Evolutionary conservation across 1,140 invertebrate genomes (phyloP), one percentile per base, ranked within the genome.

Genomic region (Bathynomus jamesi): DNA sequence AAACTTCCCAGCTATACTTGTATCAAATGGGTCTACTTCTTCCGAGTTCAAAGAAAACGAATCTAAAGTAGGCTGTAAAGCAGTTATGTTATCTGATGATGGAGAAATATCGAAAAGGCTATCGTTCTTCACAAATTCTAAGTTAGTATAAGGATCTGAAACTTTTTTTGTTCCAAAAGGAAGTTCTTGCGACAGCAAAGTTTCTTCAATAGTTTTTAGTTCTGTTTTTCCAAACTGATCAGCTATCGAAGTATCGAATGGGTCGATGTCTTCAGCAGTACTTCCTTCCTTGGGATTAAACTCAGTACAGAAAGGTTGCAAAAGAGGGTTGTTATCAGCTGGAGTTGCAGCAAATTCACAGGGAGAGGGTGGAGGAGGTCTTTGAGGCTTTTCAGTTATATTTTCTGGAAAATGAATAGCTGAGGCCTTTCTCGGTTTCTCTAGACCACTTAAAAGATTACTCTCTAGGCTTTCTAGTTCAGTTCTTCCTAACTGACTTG

Each of bases 201-300:
- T 91, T 78, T 89, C 86, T 82, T 93, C 91, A 21, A 93, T 81
- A 78, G 89, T 86, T 80, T 91, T 91, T 28, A 91, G 79, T 80
- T 92, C 90, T 1, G 88, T 87, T 81, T 89, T 88, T 5, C 88
- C 87, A 3, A 88, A 86, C 73, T 87, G 86, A 24, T 84, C 83
- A 13, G 90, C 89, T 46, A 89, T 89, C 2, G 90, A 92, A 0
- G 92, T 93, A 80, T 93, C 91, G 79, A 93, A 93, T 0, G 91
- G 91, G 83, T 93, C 91, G 65, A 86, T 81, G 67, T 87, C 84
- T 24, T 84, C 83, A 40, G 82, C 79, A n/a, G 65, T 60, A 40
- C 27, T 31, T 29, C 69, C 63, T 27, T 71, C 60, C 21, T 46
- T 11, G 60, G 70, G 69, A 65, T 70, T 61, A 61, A 70, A 13